Base-by-base conservation (phyloP, 2,797 vertebrate species). In the Rhinella marina region DNA sequence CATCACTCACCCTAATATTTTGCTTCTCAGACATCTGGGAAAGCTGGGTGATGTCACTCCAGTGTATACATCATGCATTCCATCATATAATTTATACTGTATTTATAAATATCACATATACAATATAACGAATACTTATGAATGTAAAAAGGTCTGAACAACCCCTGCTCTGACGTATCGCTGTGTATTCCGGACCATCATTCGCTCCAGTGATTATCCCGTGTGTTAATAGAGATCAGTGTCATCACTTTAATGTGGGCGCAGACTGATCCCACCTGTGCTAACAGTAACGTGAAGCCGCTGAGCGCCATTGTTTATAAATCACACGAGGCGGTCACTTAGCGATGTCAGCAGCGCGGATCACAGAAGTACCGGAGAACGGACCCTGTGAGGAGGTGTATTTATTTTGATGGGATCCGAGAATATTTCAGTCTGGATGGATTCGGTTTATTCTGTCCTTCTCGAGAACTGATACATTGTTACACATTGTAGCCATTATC, bases 281-380 rank as follows among this genome's bases (percentile, higher is more conserved):
- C 77, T 80, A 80, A 61, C 78, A 80, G 78, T 61, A 61, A 80
- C 23, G 10, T 2, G 78, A 80, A 32, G 56, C 78, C 52, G 41
- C 73, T 59, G 16, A 61, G 78, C 25, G 17, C 78, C 48, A 80
- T 80, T 61, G 78, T 80, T 32, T 80, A 80, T 80, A 80, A n/a
- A 64, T 23, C 79, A 61, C 79, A 64, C 59, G 25, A 41, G 79
- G 79, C 50, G 59, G 79, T 81, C 79, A 81, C 79, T 81, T 62
- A 80, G 56, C 27, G 32, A 80, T 80, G 57, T 81, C 79, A 81
- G 16, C 79, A 81, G 59, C 11, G 3, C 7, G 0, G 29, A 10
- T n/a, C 11, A n/a, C 10, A 41, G 8, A 8, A 16, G 17, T 41
- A 29, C 14, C 79, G 10, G 59, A 41, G 57, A 48, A 32, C 27